Evolutionary conservation across 1,140 invertebrate genomes (phyloP).

Genomic region (Ceratosolen solmsi): DNA sequence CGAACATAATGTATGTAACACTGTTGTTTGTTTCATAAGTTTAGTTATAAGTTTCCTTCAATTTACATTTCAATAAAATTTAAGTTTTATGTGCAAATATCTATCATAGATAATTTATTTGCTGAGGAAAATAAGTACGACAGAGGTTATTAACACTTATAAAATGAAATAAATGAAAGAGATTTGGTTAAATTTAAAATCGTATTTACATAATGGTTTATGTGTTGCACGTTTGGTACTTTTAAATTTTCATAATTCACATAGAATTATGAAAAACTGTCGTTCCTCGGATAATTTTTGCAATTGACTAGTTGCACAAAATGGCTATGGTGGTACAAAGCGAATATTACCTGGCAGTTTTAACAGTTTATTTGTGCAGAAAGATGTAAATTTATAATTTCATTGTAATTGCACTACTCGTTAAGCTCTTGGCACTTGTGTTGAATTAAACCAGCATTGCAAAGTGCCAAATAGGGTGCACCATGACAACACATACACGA

Average conservation of each 20-base stretch:
- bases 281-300: background rate
- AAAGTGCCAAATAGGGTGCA: slow-evolving; percentile 47
- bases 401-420: slow-evolving; percentile 33
- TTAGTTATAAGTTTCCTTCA: slow-evolving; percentile 1
- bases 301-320: background rate
- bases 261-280: no score
- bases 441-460: slow-evolving; percentile 42
- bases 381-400: slow-evolving; percentile 23
- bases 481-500: slow-evolving; percentile 1
- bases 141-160: background rate
- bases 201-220: no score
- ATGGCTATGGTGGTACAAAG: slow-evolving; percentile 29
- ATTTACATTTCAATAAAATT: background rate
- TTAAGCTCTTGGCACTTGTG: slow-evolving; percentile 32
- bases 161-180: background rate
- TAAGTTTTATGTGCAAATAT: background rate
- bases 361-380: background rate
- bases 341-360: slow-evolving; percentile 20
- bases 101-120: background rate
- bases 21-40: background rate
- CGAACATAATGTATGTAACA: background rate
- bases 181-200: no score
- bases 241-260: no score
- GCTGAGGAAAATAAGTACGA: background rate
- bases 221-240: no score